Base-by-base conservation (phyloP, 2,797 vertebrate genomes). In the Hippocampus kuda region DNA sequence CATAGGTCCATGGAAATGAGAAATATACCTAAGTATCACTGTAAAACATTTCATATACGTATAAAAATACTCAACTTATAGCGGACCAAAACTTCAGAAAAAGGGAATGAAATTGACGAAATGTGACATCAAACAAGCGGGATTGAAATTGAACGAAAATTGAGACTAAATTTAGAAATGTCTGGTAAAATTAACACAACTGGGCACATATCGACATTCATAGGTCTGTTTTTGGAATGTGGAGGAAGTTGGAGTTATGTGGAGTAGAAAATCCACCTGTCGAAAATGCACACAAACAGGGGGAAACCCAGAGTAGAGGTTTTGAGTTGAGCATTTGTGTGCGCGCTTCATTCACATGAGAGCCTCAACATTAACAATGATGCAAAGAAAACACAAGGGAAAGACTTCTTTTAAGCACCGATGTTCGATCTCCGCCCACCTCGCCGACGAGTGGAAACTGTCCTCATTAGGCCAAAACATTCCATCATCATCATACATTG, bases 391-490 rank as follows among this genome's bases (percentile, higher is more conserved):
- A 66, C 81, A 76, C 76, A 30, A 63, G 83, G 82, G 87, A 83
- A 70, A 80, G 74, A 83, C 87, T 85, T 84, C 68, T 80, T 82
- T 82, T 78, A 82, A 88, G 83, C 76, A 65, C 69, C 27, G 70
- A 73, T 79, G 75, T 84, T 87, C 81, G 69, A 88, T 87, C 79
- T 73, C 73, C 51, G 34, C 66, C 74, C 72, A 72, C 65, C 79
- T 81, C 71, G 65, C 75, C 82, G 85, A 82, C 85, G 83, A 86
- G 81, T 81, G 78, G 81, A 83, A 88, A 87, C 83, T 79, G 70
- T 81, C 75, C 88, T 86, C 85, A 86, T 89, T 87, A 86, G 75
- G 79, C 79, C 27, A 78, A 86, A 83, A 86, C 76, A 61, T 77
- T 82, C 67, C 61, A 69, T 76, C 70, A 75, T 73, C 79, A 79